These are phyloP conservation scores for Sebastes variabilis DNA, from an alignment of 2,797 vertebrate genomes.

Conservation along the genomic window DNA sequence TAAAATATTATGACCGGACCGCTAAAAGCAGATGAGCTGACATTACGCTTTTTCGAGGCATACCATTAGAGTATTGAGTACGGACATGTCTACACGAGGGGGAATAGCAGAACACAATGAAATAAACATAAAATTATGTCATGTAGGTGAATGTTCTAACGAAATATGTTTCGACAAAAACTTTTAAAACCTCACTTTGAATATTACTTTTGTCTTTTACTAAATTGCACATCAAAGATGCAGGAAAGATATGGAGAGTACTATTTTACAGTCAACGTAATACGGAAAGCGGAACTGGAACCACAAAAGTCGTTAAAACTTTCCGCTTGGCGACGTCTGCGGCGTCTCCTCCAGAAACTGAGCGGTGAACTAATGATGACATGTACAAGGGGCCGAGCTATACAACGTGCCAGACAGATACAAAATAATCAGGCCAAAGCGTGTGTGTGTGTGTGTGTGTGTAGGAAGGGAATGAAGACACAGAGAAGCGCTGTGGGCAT, in stretches of 20 bases:
- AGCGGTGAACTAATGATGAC: neutral
- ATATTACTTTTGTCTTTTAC: neutral
- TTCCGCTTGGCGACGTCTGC: neutral
- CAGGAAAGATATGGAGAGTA: neutral
- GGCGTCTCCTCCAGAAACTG: neutral
- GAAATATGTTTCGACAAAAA: neutral
- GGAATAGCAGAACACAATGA: neutral
- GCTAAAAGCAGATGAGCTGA: conserved; percentile 46
- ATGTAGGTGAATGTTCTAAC: neutral
- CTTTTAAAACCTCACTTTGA: neutral
- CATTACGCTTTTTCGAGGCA: conserved; percentile 10
- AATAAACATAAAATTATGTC: neutral
- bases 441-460: neutral
- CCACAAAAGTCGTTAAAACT: neutral
- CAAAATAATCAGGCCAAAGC: neutral
- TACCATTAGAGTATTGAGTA: neutral
- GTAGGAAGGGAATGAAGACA: neutral
- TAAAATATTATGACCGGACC: conserved; percentile 34
- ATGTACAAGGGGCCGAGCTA: neutral
- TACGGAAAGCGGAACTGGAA: neutral
- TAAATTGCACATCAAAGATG: neutral
- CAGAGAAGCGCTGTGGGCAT: neutral
- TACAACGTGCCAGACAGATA: neutral
- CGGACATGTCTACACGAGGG: neutral
- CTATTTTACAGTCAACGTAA: neutral